Evolutionary conservation across 2,888 invertebrate genomes (phyloP).

Genomic region (Eueremaeus valkanovi): DNA sequence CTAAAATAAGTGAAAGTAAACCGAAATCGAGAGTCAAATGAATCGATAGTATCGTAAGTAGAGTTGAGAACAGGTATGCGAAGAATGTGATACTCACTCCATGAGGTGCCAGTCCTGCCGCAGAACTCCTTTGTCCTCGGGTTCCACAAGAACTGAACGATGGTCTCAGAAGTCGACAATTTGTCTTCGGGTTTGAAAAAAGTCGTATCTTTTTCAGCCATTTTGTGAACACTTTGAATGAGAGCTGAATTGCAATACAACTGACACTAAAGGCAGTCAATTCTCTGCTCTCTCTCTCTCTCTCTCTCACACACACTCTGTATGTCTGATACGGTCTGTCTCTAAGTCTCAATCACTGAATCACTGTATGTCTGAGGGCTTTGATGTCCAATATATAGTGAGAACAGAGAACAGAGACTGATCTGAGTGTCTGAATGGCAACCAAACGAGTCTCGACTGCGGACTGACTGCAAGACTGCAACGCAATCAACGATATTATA

Average conservation of each 20-base stretch:
- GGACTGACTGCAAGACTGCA: conserved; percentile 6
- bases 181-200: conserved; percentile 34
- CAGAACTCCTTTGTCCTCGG: conserved; percentile 84
- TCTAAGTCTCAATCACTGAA: too few relatives aligned
- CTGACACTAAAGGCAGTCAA: conserved; percentile 14
- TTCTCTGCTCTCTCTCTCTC: too few relatives aligned
- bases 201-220: conserved; percentile 32
- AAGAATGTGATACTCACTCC: conserved; percentile 69
- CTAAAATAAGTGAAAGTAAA: conserved; percentile 20
- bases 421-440: too few relatives aligned
- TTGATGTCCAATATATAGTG: not conserved
- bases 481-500: conserved; percentile 2
- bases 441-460: not conserved
- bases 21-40: conserved; percentile 7
- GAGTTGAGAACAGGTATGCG: not conserved
- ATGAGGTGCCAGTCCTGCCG: conserved; percentile 84
- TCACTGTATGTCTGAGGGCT: too few relatives aligned
- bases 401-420: too few relatives aligned
- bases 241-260: not conserved
- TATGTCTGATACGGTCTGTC: too few relatives aligned
- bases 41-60: not conserved
- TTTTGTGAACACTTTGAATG: conserved; percentile 29
- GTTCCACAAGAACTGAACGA: conserved; percentile 83
- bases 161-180: conserved; percentile 57
- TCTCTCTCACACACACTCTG: too few relatives aligned